Evolutionary conservation across 2,888 invertebrate genomes (phyloP).

Genomic region (Agrotis clavis): DNA sequence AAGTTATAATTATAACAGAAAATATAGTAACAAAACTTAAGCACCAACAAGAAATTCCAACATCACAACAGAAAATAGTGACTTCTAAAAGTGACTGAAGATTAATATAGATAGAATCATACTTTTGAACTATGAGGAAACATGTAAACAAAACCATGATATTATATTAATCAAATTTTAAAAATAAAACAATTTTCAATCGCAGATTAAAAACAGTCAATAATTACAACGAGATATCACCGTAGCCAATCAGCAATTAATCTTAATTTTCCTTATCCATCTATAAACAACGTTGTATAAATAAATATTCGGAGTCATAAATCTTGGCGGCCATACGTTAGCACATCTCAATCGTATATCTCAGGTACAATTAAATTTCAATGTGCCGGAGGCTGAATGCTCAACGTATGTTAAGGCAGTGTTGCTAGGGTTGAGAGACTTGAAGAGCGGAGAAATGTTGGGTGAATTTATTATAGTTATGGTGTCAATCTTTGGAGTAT

Average conservation of each 20-base stretch:
- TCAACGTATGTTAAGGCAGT: constrained; percentile 58
- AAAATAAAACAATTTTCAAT: background rate
- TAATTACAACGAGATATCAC: constrained; percentile 12
- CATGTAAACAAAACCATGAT: background rate
- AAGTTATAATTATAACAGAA: too few relatives aligned
- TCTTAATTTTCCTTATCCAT: constrained; percentile 49
- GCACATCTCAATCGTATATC: constrained; percentile 79
- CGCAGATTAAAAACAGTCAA: background rate
- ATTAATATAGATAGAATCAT: too few relatives aligned
- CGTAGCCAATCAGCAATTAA: constrained; percentile 31
- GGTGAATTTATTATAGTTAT: background rate
- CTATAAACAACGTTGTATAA: constrained; percentile 26
- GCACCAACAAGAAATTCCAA: too few relatives aligned
- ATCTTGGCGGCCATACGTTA: constrained; percentile 57
- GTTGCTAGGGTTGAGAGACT: constrained; percentile 54
- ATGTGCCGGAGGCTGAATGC: constrained; percentile 65
- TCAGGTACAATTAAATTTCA: constrained; percentile 74
- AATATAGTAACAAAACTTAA: too few relatives aligned
- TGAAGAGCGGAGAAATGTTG: background rate
- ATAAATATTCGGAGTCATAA: constrained; percentile 52
- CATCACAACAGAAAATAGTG: too few relatives aligned
- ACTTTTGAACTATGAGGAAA: background rate
- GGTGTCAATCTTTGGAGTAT: background rate
- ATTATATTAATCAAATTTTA: background rate
- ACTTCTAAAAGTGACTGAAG: too few relatives aligned